Evolutionary conservation across 64 coral and sea anemone genomes (phyloP), one percentile per base, ranked within the genome.

Genomic region (Pocillopora verrucosa): DNA sequence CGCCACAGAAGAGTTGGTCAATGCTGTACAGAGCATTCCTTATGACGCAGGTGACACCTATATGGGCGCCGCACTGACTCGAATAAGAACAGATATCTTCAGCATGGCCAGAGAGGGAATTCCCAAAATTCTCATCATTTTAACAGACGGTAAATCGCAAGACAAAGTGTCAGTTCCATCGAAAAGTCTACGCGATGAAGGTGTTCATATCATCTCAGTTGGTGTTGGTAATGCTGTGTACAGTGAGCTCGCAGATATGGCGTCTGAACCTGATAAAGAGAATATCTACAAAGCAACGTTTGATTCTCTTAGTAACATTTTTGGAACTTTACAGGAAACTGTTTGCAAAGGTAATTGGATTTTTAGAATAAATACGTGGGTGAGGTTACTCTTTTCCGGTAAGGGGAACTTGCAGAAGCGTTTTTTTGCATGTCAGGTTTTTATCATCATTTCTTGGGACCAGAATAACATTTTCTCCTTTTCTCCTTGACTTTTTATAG

Each of bases 331-430:
- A 25, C 38, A 59, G 12, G 77, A 79, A 22, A 79, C 56, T 60
- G 77, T 76, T 68, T 76, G 73, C 51, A 82, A 77, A 91, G 83
- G 57, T 61, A 76, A 73, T 76, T 19, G 2, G 60, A 5, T 16
- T 65, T 17, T 9, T 9, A 0, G 25, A 36, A 35, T 86, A 25
- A 70, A 20, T n/a, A n/a, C 65, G 3, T 24, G 62, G 89, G 89
- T 94, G 36, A 15, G 34, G 14, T 37, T 9, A 73, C 72, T 24
- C 0, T 30, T 24, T 51, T 51, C 41, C 41, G 7, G 41, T 51
- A 51, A 51, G 41, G 41, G 41, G 41, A 51, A 51, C 41, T 51
- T 51, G 1, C 41, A 51, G 7, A 51, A 4, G 41, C 41, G 41
- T 51, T 51, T 51, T 51, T 7, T 51, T 51, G 41, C 7, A 51